Evolutionary conservation across 2,888 invertebrate genomes (phyloP).

Genomic region (Busseola fusca): DNA sequence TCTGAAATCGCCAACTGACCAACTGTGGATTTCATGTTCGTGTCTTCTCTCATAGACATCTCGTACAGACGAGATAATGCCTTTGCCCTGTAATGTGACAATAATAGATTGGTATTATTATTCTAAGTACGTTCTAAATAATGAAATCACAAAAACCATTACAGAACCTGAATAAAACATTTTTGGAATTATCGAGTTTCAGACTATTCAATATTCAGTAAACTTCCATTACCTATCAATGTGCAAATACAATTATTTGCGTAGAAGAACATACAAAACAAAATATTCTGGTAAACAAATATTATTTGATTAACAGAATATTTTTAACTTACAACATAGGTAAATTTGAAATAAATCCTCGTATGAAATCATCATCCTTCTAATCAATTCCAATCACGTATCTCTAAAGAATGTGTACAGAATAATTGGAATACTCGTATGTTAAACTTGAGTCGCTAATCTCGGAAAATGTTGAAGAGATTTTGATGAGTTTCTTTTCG

Average conservation of each 20-base stretch:
- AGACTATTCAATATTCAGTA: slow-evolving; percentile 15
- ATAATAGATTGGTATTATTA: too few relatives aligned
- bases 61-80: too few relatives aligned
- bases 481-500: background rate
- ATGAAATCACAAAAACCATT: background rate
- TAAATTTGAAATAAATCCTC: slow-evolving; percentile 15
- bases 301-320: slow-evolving; percentile 14
- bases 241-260: slow-evolving; percentile 10
- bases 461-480: background rate
- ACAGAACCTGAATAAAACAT: background rate
- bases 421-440: slow-evolving; percentile 34
- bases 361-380: slow-evolving; percentile 44
- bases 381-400: slow-evolving; percentile 37
- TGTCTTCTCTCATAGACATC: too few relatives aligned
- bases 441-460: background rate
- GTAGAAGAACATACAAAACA: slow-evolving; percentile 1
- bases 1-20: too few relatives aligned
- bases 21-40: too few relatives aligned
- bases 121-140: background rate
- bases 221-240: too few relatives aligned
- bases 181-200: background rate
- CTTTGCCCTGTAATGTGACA: too few relatives aligned
- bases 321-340: slow-evolving; percentile 1
- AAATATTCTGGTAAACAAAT: too few relatives aligned
- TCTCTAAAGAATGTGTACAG: slow-evolving; percentile 29